These are phyloP conservation scores for Danionella dracula DNA, from an alignment of 2,797 vertebrate species.

Conservation along the genomic window DNA sequence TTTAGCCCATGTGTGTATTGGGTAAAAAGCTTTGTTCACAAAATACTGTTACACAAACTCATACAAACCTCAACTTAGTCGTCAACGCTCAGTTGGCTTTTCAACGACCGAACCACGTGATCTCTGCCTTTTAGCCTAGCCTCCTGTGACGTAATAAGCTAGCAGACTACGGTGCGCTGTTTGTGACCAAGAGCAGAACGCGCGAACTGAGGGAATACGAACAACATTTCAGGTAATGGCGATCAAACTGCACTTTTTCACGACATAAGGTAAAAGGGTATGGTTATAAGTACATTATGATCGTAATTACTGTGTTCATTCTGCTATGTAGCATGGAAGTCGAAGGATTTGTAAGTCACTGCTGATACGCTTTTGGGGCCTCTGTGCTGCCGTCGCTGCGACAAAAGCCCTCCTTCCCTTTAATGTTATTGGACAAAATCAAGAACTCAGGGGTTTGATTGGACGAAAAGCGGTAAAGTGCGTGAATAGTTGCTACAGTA, in stretches of 20 bases:
- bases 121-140: conserved; percentile 2
- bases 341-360: conserved; percentile 50
- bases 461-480: conserved; percentile 44
- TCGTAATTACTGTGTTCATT: conserved; percentile 5
- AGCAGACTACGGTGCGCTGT: conserved; percentile 86
- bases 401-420: conserved; percentile 44
- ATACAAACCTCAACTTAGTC: no score
- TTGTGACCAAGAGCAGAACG: conserved; percentile 84
- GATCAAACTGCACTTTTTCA: neutral
- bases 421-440: conserved; percentile 52
- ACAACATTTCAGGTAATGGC: conserved; percentile 61
- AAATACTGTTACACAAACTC: no score
- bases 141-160: neutral
- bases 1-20: no score
- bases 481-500: conserved; percentile 17
- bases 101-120: neutral
- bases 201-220: conserved; percentile 70
- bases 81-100: no score
- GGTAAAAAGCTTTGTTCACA: no score
- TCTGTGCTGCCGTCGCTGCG: conserved; percentile 85
- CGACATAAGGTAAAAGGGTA: neutral
- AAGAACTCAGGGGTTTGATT: conserved; percentile 42
- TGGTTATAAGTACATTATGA: neutral
- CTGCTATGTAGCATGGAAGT: conserved; percentile 1
- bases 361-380: conserved; percentile 87